These are phyloP conservation scores for Pandemis corylana DNA, from an alignment of 2,888 invertebrate genomes.

Conservation along the genomic window DNA sequence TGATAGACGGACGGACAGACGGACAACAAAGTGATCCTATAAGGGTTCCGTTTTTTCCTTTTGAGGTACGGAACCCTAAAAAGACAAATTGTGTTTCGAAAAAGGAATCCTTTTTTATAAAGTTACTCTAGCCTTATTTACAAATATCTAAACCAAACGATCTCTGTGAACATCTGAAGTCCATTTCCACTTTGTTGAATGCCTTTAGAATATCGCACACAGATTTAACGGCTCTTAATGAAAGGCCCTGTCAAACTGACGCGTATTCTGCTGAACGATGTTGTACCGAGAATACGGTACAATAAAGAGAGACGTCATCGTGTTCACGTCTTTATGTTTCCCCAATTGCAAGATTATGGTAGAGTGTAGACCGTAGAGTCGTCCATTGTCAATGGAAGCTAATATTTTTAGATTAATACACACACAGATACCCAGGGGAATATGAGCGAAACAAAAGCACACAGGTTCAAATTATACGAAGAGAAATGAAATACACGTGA, in stretches of 20 bases:
- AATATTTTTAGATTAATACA: no score
- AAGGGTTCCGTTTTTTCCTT: no score
- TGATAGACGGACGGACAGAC: no score
- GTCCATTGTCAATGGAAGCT: no score
- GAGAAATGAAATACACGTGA: no score
- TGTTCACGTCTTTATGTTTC: not conserved
- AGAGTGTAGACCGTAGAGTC: not conserved
- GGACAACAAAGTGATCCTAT: no score
- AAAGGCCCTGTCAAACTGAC: conserved; percentile 56
- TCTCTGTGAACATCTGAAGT: conserved; percentile 16
- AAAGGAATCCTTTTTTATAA: not conserved
- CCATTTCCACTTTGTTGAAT: conserved; percentile 33
- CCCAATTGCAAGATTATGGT: not conserved
- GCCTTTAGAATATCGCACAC: conserved; percentile 37
- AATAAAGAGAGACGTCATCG: not conserved
- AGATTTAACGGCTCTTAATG: conserved; percentile 52
- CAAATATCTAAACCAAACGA: conserved; percentile 12
- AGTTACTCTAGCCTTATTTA: not conserved
- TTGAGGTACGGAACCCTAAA: no score
- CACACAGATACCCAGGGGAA: no score
- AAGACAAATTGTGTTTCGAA: no score
- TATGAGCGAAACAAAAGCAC: no score
- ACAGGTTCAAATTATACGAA: no score
- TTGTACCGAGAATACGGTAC: conserved; percentile 28
- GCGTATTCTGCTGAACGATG: conserved; percentile 41